Evolutionary conservation across 1,140 invertebrate genomes (phyloP), one percentile per base, ranked within the genome.

Genomic region (Philotrypesis tridentata): DNA sequence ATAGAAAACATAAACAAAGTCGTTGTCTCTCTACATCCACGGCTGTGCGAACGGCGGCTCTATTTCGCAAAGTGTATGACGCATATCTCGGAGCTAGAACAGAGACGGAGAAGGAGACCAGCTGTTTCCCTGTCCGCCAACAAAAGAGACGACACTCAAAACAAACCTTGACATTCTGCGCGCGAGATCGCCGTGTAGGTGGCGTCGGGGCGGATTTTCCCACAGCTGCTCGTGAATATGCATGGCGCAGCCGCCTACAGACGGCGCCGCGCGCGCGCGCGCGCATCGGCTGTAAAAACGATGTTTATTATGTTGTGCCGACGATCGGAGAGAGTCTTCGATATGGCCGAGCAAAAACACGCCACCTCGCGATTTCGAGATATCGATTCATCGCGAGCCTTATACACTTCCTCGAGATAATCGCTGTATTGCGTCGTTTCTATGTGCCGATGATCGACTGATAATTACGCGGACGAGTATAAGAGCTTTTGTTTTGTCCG

Each of bases 111-210:
- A 37, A 37, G 9, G 5, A 63, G 61, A 65, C 1, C 55, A 74
- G 27, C 5, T 25, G 14, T n/a, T n/a, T n/a, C n/a, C n/a, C 21
- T 60, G 61, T 63, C 14, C 74, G 29, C 37, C n/a, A 63, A 68
- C 14, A 25, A 63, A n/a, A n/a, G n/a, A 27, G 63, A 68, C n/a
- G 55, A 61, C 4, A 31, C 21, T 61, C 48, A n/a, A 75, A 75
- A 61, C 31, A 33, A 63, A 63, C 73, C 73, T 75, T 75, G 48
- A 79, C 68, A 79, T 72, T 79, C 31, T 79, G n/a, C 27, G 4
- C 17, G 67, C 11, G 8, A 25, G 1, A 8, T 0, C n/a, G n/a
- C n/a, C 27, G 12, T 29, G 48, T 79, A 40, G 68, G 68, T 72
- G 25, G 55, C 48, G 48, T 29, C 17, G 0, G n/a, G n/a, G 21